phyloP scores from a whole-genome alignment of 2,797 vertebrate genomes.

The Chaetodon trifasciatus region DNA sequence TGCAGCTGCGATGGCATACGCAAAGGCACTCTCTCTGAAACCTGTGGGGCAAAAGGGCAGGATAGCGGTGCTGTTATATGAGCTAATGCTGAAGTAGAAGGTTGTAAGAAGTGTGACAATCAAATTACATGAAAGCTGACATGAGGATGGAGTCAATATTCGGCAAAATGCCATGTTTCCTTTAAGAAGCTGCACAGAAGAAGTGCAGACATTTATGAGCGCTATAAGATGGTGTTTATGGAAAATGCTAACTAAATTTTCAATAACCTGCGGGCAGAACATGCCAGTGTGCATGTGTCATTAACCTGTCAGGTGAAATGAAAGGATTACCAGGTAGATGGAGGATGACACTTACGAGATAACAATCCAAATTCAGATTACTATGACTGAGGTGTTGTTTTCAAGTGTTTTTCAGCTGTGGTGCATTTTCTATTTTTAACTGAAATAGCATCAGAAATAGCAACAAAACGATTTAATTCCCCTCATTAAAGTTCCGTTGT shows the following conservation, averaged over 20 bases:
- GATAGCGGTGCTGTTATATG: background rate
- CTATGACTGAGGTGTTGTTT: background rate
- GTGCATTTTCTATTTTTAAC: conserved; percentile 16
- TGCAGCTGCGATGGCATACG: conserved; percentile 95
- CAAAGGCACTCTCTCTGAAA: conserved; percentile 97
- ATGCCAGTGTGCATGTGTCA: conserved; percentile 27
- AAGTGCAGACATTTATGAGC: background rate
- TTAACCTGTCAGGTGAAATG: conserved; percentile 41
- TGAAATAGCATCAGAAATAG: conserved; percentile 10
- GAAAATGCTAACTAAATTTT: conserved; percentile 22
- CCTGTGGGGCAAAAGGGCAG: conserved; percentile 81
- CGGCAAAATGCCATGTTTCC: background rate
- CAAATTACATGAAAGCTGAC: background rate
- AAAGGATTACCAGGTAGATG: conserved; percentile 15
- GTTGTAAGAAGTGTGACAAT: conserved; percentile 20
- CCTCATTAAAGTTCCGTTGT: conserved; percentile 33
- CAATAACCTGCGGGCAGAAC: conserved; percentile 49
- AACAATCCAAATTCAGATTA: conserved; percentile 4
- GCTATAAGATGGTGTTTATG: conserved; percentile 12
- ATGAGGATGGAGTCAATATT: background rate
- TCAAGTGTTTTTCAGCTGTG: background rate
- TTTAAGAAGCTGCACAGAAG: conserved; percentile 1
- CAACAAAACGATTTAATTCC: conserved; percentile 25
- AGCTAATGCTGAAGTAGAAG: background rate
- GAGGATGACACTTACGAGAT: conserved; percentile 2